These are phyloP conservation scores for Conopomorpha cramerella DNA, from an alignment of 1,140 invertebrate genomes.

Conservation along the genomic window DNA sequence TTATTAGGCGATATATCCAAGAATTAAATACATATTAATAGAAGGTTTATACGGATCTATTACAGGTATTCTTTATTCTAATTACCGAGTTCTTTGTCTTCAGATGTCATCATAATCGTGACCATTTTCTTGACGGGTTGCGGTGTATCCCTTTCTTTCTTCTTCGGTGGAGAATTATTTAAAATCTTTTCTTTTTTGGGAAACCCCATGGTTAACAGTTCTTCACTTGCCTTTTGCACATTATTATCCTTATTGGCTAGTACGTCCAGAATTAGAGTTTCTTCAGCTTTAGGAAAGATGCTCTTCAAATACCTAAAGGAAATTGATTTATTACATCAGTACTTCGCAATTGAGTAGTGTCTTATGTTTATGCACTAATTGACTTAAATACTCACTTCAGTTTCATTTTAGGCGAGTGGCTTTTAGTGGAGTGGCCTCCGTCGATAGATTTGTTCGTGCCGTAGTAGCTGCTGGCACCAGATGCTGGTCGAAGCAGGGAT, in stretches of 20 bases:
- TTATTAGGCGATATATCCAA: background rate
- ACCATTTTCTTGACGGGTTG: conserved; percentile 49
- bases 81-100: conserved; percentile 77
- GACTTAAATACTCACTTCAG: conserved; percentile 68
- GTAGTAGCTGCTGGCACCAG: conserved; percentile 54
- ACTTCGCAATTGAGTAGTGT: too few relatives aligned
- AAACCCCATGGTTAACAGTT: conserved; percentile 77
- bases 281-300: conserved; percentile 88
- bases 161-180: conserved; percentile 49
- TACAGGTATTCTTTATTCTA: conserved; percentile 1
- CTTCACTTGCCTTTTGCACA: conserved; percentile 83
- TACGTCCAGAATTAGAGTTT: conserved; percentile 84
- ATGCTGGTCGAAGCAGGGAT: conserved; percentile 45
- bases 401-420: conserved; percentile 90
- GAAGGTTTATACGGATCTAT: conserved; percentile 1
- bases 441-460: conserved; percentile 59
- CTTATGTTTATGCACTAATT: background rate
- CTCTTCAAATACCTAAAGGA: conserved; percentile 83
- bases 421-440: conserved; percentile 61
- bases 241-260: conserved; percentile 85
- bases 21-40: background rate
- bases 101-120: conserved; percentile 68
- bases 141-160: conserved; percentile 56
- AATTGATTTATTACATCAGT: conserved; percentile 7
- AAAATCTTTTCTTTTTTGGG: conserved; percentile 72